Conservation (phyloP, 2,888 invertebrate species). For the Bhutanitis thaidina region DNA sequence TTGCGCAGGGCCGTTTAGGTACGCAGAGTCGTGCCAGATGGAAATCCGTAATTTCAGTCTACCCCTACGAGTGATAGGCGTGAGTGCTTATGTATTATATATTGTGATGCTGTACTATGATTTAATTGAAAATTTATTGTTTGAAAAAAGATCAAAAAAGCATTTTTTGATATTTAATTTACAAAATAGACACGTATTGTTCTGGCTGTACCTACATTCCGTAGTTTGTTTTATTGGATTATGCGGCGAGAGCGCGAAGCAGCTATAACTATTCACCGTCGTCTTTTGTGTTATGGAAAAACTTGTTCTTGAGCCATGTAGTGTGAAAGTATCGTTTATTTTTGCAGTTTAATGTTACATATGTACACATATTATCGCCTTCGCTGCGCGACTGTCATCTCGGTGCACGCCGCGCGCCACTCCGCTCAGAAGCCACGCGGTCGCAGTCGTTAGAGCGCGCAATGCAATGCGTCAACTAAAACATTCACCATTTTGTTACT, state of each 20-base stretch:
- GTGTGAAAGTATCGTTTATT: conserved; percentile 79
- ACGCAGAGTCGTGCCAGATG: no score
- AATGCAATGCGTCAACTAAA: conserved; percentile 45
- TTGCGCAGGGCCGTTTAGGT: no score
- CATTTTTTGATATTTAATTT: not conserved
- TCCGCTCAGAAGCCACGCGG: conserved; percentile 21
- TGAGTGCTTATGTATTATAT: no score
- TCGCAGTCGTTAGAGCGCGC: conserved; percentile 57
- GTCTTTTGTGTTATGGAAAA: conserved; percentile 81
- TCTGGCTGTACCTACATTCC: conserved; percentile 76
- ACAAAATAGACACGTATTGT: conserved; percentile 34
- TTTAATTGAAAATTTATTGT: no score
- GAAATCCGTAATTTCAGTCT: no score
- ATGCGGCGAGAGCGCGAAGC: conserved; percentile 76
- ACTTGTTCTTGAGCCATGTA: conserved; percentile 80
- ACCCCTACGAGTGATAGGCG: no score
- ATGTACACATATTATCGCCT: conserved; percentile 79
- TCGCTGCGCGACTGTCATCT: conserved; percentile 63
- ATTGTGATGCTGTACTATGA: no score
- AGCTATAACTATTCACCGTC: conserved; percentile 80
- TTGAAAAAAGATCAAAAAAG: no score
- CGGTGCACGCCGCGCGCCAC: conserved; percentile 39
- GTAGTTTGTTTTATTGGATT: conserved; percentile 78
- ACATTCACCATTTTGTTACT: conserved; percentile 44
- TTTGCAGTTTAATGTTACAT: conserved; percentile 80